Evolutionary conservation across 1,140 invertebrate species (phyloP).

Genomic region (Drosophila ananassae): DNA sequence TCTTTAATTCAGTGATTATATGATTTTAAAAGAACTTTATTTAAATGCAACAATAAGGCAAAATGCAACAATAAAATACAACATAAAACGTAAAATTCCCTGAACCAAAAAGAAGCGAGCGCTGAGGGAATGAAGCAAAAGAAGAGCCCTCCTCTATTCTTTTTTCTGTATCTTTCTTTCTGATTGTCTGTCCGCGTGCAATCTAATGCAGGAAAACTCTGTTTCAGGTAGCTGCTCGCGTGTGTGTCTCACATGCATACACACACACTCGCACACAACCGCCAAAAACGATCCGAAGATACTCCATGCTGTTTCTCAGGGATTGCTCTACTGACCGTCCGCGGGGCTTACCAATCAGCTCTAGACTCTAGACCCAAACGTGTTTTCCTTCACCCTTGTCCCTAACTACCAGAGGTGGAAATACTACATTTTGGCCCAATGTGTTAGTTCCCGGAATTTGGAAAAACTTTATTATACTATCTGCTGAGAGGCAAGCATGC

Average conservation of each 20-base stretch:
- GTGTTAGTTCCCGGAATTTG: not conserved
- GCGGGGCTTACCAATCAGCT: too few relatives aligned
- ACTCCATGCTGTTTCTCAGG: too few relatives aligned
- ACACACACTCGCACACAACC: constrained; percentile 6
- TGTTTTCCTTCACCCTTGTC: too few relatives aligned
- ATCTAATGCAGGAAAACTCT: constrained; percentile 78
- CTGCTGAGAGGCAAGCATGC: not conserved
- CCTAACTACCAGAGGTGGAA: too few relatives aligned
- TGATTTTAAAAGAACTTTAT: not conserved
- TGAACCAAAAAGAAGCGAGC: constrained; percentile 24
- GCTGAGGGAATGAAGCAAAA: constrained; percentile 52
- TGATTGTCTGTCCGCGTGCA: constrained; percentile 63
- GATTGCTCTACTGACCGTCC: too few relatives aligned
- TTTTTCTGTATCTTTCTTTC: constrained; percentile 35
- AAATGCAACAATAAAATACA: not conserved
- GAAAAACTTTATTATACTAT: not conserved
- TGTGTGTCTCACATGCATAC: not conserved
- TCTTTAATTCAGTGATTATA: not conserved
- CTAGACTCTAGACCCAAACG: too few relatives aligned
- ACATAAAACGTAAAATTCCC: not conserved
- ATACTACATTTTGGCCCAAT: too few relatives aligned
- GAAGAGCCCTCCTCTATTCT: constrained; percentile 28
- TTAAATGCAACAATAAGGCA: not conserved
- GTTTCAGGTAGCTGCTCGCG: constrained; percentile 72
- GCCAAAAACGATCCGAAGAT: constrained; percentile 3